A percentile compares a stretch with the other conserved stretches of the same genome.
Conservation (phyloP, 2,797 vertebrate species). For the Clarias pachynema region DNA sequence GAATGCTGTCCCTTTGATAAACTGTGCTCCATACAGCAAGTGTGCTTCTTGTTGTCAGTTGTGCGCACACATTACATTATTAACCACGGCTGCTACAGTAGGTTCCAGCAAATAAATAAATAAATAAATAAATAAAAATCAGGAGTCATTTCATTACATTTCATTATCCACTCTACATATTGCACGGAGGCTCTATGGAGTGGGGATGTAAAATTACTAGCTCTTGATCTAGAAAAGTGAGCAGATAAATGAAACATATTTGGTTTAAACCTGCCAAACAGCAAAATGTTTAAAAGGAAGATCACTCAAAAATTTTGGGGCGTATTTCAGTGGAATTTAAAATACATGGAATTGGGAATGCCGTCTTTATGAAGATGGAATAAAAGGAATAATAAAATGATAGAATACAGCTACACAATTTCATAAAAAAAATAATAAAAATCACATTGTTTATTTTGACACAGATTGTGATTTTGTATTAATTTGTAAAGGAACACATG, state of each 20-base stretch:
- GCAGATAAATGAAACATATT: background rate
- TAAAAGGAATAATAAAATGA: too few species aligned
- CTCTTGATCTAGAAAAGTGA: background rate
- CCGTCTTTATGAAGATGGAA: background rate
- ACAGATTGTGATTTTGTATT: too few species aligned
- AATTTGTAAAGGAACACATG: too few species aligned
- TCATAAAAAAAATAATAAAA: too few species aligned
- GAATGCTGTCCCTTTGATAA: background rate
- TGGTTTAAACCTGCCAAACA: background rate
- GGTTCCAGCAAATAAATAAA: background rate
- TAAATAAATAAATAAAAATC: too few species aligned
- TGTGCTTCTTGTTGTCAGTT: background rate
- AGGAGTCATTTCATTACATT: background rate
- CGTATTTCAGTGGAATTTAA: background rate
- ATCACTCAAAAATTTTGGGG: background rate
- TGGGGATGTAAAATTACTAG: background rate
- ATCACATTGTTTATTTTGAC: too few species aligned
- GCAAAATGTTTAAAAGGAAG: background rate
- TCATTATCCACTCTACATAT: background rate
- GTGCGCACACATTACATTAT: background rate
- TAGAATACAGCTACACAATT: too few species aligned
- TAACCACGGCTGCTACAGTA: background rate
- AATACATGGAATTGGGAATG: background rate
- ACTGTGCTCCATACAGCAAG: background rate
- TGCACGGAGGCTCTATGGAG: background rate